Evolutionary conservation across 2,888 invertebrate genomes (phyloP), one percentile per base, ranked within the genome.

Genomic region (Heteromurus nitidus): DNA sequence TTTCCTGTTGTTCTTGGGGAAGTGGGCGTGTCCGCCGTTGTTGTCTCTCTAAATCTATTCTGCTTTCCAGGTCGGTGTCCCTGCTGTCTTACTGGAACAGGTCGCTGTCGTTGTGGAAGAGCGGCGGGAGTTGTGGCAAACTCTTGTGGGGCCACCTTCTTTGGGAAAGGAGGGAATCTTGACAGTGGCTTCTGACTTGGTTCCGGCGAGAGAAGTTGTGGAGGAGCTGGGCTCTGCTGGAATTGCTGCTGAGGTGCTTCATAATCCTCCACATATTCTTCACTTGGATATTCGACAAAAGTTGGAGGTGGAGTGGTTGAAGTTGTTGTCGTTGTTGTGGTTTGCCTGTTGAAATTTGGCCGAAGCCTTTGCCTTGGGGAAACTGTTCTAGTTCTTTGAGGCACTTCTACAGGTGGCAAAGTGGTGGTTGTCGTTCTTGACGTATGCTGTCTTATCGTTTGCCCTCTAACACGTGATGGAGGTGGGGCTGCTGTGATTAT

Each of bases 1-100:
- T 87, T 87, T 44, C 87, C 87, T 3, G 82, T 77, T 5, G 84
- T 85, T 42, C 79, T 82, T 30, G 83, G 81, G 2, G 77, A 65
- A 5, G 79, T 70, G 5, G 82, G 58, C 28, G 42, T 58, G 20
- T 82, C 82, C 9, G 58, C 28, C 9, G 82, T 82, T n/a, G 76
- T 60, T n/a, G 80, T 72, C 36, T 84, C 82, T n/a, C 76, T 16
- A 20, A 67, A 68, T 18, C 76, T 20, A 2, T 77, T 53, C 13
- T 20, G 50, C 7, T 67, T 47, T 1, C 9, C 36, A 11, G 58
- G 67, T 24, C 80, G 58, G 16, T 72, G 80, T 20, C 76, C 60
- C 7, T 26, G 42, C 7, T 53, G 60, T 36, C 67, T 31, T 26
- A 13, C 18, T 68, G 42, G 26, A 7, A 24, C 5, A 11, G 22